A percentile compares a stretch with the other conserved stretches of the same genome.
These are phyloP conservation scores for Leucania comma DNA, from an alignment of 2,888 invertebrate genomes.

Conservation along the genomic window DNA sequence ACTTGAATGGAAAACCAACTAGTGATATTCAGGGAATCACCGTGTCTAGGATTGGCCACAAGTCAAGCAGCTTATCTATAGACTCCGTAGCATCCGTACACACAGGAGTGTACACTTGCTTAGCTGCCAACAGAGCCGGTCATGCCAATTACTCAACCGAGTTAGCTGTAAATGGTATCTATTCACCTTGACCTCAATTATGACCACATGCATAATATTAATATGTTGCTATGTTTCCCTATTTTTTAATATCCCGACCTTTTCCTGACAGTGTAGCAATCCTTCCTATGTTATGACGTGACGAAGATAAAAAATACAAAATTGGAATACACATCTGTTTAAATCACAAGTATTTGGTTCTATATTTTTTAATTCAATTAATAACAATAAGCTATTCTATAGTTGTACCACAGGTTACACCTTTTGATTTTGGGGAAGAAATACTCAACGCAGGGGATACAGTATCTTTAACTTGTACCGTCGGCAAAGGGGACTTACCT, in stretches of 20 bases:
- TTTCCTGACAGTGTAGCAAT: conserved; percentile 26
- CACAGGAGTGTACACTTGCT: conserved; percentile 94
- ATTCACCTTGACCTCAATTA: conserved; percentile 24
- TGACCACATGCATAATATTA: conserved; percentile 50
- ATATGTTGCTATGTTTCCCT: conserved; percentile 49
- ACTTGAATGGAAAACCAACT: conserved; percentile 92
- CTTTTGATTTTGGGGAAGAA: conserved; percentile 94
- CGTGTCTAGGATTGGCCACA: conserved; percentile 91
- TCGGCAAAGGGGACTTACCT: conserved; percentile 93
- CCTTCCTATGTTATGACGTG: conserved; percentile 12
- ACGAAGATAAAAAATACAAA: conserved; percentile 5
- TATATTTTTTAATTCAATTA: conserved; percentile 10
- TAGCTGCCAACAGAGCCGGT: conserved; percentile 93
- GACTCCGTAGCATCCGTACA: conserved; percentile 94
- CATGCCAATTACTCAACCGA: conserved; percentile 92
- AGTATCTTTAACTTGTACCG: conserved; percentile 93
- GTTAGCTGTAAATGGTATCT: conserved; percentile 93
- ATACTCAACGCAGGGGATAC: conserved; percentile 94
- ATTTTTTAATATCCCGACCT: conserved; percentile 31
- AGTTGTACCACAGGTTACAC: conserved; percentile 95
- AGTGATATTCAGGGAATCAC: conserved; percentile 89
- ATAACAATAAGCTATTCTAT: conserved; percentile 63
- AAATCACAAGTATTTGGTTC: neutral
- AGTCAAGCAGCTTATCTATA: conserved; percentile 93
- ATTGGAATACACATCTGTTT: neutral